Conservation (phyloP, 2,888 invertebrate species). For the Agonum fuliginosum region DNA sequence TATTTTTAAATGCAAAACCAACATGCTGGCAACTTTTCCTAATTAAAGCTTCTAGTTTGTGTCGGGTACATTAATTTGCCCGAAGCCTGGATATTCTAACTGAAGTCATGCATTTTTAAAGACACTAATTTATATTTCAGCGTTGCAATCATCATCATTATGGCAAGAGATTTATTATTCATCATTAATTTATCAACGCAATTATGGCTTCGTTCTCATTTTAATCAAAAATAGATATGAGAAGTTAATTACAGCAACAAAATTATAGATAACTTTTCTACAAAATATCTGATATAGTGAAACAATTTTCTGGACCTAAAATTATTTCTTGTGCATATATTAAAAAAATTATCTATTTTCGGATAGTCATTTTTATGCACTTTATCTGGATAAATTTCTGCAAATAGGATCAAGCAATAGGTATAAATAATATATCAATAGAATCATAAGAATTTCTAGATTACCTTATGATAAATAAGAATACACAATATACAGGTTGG, state of each 20-base stretch:
- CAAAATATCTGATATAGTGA: too few relatives aligned
- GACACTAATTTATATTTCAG: constrained; percentile 5
- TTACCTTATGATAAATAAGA: too few relatives aligned
- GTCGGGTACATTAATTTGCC: constrained; percentile 24
- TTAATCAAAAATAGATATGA: not conserved
- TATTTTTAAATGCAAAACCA: constrained; percentile 46
- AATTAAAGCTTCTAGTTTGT: constrained; percentile 31
- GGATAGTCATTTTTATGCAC: too few relatives aligned
- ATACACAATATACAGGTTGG: too few relatives aligned
- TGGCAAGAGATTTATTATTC: not conserved
- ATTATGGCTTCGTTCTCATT: not conserved
- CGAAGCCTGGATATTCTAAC: not conserved
- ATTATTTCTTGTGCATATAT: too few relatives aligned
- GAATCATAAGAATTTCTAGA: too few relatives aligned
- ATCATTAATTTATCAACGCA: not conserved
- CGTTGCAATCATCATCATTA: constrained; percentile 15
- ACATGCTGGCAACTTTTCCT: constrained; percentile 40
- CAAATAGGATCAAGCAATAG: too few relatives aligned
- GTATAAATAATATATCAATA: too few relatives aligned
- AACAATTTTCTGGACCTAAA: too few relatives aligned
- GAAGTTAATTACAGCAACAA: not conserved
- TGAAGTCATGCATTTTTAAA: constrained; percentile 13
- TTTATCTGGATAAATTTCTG: too few relatives aligned
- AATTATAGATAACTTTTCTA: not conserved
- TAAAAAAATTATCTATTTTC: too few relatives aligned